A percentile compares a stretch with the other conserved stretches of the same genome.
phyloP scores from a whole-genome alignment of 2,888 invertebrate species.

The Diaprepes abbreviatus region DNA sequence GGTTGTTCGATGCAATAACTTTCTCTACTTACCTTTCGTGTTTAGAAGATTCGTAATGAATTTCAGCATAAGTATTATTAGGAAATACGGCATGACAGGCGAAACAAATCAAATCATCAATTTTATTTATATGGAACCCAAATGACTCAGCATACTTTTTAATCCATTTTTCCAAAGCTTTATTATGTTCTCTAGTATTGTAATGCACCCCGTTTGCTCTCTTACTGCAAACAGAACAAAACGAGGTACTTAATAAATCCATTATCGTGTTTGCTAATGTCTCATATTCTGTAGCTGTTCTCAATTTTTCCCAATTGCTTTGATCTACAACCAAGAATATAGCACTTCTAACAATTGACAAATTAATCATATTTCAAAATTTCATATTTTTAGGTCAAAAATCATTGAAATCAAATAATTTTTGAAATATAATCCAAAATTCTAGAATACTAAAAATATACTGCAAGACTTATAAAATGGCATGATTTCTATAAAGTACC shows the following conservation, averaged over 20 bases:
- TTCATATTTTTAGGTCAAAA: no score
- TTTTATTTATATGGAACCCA: not conserved
- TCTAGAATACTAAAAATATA: no score
- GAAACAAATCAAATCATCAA: slow-evolving; percentile 1
- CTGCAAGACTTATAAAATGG: no score
- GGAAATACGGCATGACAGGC: slow-evolving; percentile 4
- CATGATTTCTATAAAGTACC: no score
- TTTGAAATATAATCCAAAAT: no score
- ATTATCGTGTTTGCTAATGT: not conserved
- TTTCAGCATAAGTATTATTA: not conserved
- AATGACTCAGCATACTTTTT: not conserved
- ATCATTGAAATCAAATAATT: no score
- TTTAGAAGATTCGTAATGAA: not conserved
- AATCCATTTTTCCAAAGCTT: not conserved
- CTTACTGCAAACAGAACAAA: not conserved
- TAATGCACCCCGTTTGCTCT: not conserved
- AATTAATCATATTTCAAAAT: no score
- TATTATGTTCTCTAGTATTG: not conserved
- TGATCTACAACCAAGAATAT: not conserved
- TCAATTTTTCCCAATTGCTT: not conserved
- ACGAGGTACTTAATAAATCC: not conserved
- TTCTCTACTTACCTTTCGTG: slow-evolving; percentile 1
- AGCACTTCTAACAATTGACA: no score
- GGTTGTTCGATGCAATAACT: no score
- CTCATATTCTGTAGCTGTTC: not conserved